Evolutionary conservation across 2,113 vertebrate species (phyloP), one percentile per base, ranked within the genome.

Genomic region (Oophaga pumilio): DNA sequence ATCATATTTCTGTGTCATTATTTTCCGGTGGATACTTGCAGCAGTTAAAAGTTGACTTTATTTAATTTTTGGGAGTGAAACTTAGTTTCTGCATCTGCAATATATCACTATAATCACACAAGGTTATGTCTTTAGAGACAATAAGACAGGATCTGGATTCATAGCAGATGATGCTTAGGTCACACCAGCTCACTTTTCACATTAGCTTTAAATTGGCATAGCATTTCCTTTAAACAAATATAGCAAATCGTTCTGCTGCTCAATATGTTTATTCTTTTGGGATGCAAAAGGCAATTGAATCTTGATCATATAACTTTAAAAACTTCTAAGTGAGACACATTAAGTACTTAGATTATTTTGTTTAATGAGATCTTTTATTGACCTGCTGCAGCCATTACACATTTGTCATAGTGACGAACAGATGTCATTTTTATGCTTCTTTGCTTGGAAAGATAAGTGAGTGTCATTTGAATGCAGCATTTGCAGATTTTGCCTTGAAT

Each of bases 321-420:
- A 87, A 68, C 85, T 80, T 66, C 64, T 73, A 80, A 87, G 77
- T 87, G 64, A 81, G 76, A 57, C 76, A 87, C 85, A 87, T 87
- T 87, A 87, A 69, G 85, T 71, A 68, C 77, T 71, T 53, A 87
- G 52, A 80, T 73, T 80, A 57, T 66, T 69, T 71, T 57, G 76
- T 87, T 87, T 81, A 87, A 87, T 87, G 77, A 22, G 76, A 86
- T 74, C 77, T 81, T 87, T 87, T 87, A 87, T 87, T 71, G 85
- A 87, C 77, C 64, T 73, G 85, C 60, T 68, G 76, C 76, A 71
- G 68, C 50, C 85, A 87, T 86, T 79, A 69, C 8, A 80, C 64
- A 87, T 87, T 87, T 81, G 76, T 87, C 85, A 87, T 22, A 15
- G 64, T 87, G 85, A 87, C 71, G 85, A 87, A 87, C 85, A 87